Base-by-base conservation (phyloP, 2,888 invertebrate genomes). In the Euplagia quadripunctaria region DNA sequence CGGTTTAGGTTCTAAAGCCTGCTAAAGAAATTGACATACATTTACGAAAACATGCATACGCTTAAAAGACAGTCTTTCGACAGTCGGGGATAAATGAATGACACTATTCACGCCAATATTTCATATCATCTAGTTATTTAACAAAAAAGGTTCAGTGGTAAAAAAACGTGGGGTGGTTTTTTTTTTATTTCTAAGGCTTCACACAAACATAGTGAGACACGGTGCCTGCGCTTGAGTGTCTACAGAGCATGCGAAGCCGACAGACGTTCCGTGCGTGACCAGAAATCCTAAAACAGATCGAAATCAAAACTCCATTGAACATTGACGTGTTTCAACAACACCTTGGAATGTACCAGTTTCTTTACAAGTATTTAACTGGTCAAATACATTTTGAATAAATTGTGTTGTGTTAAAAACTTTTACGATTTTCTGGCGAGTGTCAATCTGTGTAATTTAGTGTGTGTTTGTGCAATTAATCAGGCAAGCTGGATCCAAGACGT, bases 401-500 rank as follows among this genome's bases (percentile, higher is more conserved):
- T 73, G 52, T 70, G n/a, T 79, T 20, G 87, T 86, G 83, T 82
- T 81, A 84, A 80, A 64, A 73, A 70, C 73, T 72, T 82, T 79
- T 61, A 61, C 31, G 31, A 61, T 12, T 61, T 61, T 31, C 31
- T 61, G 61, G 31, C 31, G 31, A 20, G 58, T 61, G 61, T 14
- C 61, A 61, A 61, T 31, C 61, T 61, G 61, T 61, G 61, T 61
- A 31, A 61, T 61, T 61, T 61, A 31, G 67, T 74, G 70, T 72
- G 69, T 73, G 70, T 83, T 75, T 82, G 78, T 78, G 68, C 72
- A 68, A 64, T 61, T 68, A 71, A 72, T 77, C 77, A 51, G 67
- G 71, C 86, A 93, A 90, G 74, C 90, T 94, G 94, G 93, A 94
- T 92, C 91, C 93, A 0, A 85, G 92, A 77, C 83, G 93, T 4